Evolutionary conservation across 2,113 vertebrate genomes (phyloP).

Genomic region (Ranitomeya imitator): DNA sequence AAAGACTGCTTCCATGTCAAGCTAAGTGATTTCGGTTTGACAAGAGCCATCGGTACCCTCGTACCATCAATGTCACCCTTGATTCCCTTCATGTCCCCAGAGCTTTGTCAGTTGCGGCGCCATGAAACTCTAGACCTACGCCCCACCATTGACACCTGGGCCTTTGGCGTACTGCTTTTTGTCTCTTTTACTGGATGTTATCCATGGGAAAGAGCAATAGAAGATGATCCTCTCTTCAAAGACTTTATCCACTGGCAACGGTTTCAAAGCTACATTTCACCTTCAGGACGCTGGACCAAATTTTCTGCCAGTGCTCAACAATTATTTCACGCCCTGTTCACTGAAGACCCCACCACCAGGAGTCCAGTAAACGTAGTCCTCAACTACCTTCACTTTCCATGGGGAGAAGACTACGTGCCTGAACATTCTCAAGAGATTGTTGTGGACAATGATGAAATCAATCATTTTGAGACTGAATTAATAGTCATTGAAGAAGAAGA

Average conservation of each 20-base stretch:
- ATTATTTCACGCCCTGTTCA: constrained; percentile 82
- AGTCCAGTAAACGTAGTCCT: constrained; percentile 67
- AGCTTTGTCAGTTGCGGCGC: constrained; percentile 78
- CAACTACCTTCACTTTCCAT: constrained; percentile 70
- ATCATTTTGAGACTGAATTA: neutral
- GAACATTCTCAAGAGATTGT: neutral
- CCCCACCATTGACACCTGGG: constrained; percentile 86
- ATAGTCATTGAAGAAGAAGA: constrained; percentile 18
- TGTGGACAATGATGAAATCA: neutral
- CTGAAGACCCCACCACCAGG: constrained; percentile 72
- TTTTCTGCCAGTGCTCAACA: constrained; percentile 76
- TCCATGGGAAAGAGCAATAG: constrained; percentile 86
- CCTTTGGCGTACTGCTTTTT: constrained; percentile 87
- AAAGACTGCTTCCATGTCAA: constrained; percentile 78
- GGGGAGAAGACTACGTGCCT: constrained; percentile 59
- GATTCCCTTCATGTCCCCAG: constrained; percentile 89
- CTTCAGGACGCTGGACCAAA: constrained; percentile 81
- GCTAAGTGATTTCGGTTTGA: constrained; percentile 90
- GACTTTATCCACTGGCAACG: constrained; percentile 84
- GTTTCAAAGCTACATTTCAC: constrained; percentile 62
- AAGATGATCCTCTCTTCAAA: constrained; percentile 81
- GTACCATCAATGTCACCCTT: constrained; percentile 83
- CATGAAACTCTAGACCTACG: constrained; percentile 78
- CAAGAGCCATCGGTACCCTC: constrained; percentile 81
- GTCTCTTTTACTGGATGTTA: constrained; percentile 92